Base-by-base conservation (phyloP, 2,888 invertebrate genomes). In the Archips crataeganus region DNA sequence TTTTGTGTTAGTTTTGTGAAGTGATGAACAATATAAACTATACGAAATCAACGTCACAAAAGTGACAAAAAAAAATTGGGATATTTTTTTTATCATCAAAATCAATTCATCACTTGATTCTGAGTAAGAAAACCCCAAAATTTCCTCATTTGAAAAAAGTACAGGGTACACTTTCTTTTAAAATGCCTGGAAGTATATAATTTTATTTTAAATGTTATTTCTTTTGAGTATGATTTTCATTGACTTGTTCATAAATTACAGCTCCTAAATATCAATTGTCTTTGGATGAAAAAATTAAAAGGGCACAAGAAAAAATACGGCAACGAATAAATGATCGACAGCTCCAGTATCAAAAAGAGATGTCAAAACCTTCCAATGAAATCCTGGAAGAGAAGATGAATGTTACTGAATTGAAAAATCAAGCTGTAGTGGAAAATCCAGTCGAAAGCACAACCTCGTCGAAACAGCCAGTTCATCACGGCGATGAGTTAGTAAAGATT, bases 261-360 rank as follows among this genome's bases (percentile, higher is more conserved):
- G 91, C 83, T 66, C 68, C 70, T 36, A 84, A 80, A 71, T 85
- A 81, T 76, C 13, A 64, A 8, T 68, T 87, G 62, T 81, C 87
- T 1, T 78, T 93, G 73, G 85, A 91, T 72, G 79, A 91, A 79
- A 94, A 90, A 84, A 88, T 94, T 60, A 75, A 77, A n/a, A 84
- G 69, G 62, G 91, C 88, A 10, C 92, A 89, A 84, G 81, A 86
- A 76, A 90, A 85, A 77, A 79, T 92, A 39, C 82, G 81, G 69
- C 81, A 87, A 79, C 85, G 86, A 79, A 88, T 90, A 57, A 82
- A 85, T 78, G 79, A 84, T 70, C 81, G 85, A 15, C 80, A 79
- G 66, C 76, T 79, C 74, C 80, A 77, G 59, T 84, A 79, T 75
- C 79, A 87, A 70, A 77, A 76, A 51, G 77, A 82, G 32, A 54